Conservation (phyloP, 2,113 vertebrate species). For the Triplophysa dalaica region DNA sequence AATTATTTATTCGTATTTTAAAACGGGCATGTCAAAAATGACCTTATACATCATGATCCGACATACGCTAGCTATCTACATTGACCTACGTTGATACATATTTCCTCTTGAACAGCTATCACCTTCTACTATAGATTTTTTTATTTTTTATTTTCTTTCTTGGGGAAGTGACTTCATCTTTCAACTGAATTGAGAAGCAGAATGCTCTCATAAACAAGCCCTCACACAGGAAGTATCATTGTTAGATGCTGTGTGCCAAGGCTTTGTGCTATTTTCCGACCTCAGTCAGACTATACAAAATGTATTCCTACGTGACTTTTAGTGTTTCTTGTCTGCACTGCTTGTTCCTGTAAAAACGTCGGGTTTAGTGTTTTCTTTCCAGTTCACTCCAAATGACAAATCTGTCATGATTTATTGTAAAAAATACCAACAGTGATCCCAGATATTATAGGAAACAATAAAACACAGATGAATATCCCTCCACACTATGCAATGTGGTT, state of each 20-base stretch:
- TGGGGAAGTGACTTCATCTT: neutral
- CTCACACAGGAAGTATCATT: conserved; percentile 34
- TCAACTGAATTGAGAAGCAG: neutral
- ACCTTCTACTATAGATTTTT: neutral
- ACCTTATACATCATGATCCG: no score
- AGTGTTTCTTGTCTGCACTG: neutral
- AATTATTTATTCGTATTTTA: no score
- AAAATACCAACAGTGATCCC: no score
- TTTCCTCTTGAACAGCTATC: neutral
- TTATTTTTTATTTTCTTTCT: neutral
- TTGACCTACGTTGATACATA: no score
- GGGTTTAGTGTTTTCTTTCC: no score
- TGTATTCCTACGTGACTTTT: conserved; percentile 3
- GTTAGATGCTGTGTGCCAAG: conserved; percentile 5
- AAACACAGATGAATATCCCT: no score
- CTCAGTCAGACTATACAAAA: neutral
- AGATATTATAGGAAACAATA: no score
- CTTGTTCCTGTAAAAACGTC: neutral
- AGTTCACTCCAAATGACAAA: no score
- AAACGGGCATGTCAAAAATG: no score
- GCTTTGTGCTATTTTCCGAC: conserved; percentile 16
- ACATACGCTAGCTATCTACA: no score
- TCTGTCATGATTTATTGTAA: no score
- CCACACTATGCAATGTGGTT: no score
- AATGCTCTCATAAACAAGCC: neutral